These are phyloP conservation scores for Dendroctonus ponderosae DNA, from an alignment of 1,140 invertebrate genomes.

Conservation along the genomic window DNA sequence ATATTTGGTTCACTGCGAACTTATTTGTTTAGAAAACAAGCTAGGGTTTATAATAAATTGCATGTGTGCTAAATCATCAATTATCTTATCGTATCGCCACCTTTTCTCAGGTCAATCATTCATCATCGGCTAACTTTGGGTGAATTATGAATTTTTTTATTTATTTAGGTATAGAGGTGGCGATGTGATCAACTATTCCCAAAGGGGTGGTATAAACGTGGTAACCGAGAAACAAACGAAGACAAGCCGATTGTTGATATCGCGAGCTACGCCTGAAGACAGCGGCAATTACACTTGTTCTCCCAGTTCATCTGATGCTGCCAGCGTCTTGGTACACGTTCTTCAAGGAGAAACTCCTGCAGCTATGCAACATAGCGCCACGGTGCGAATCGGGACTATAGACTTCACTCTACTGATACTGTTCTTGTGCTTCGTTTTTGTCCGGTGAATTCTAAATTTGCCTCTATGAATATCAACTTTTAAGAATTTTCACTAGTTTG, in stretches of 20 bases:
- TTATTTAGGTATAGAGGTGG: conserved; percentile 66
- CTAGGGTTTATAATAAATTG: too few species aligned
- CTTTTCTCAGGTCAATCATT: not conserved
- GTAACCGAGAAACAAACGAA: conserved; percentile 82
- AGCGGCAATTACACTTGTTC: conserved; percentile 87
- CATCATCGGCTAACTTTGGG: not conserved
- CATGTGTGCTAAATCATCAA: too few species aligned
- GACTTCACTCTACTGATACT: conserved; percentile 36
- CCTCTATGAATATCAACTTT: not conserved
- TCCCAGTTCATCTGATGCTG: conserved; percentile 57
- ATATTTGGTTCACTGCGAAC: too few species aligned
- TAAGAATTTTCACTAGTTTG: not conserved
- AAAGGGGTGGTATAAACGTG: conserved; percentile 79
- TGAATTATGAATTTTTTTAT: not conserved
- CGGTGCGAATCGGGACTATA: conserved; percentile 34
- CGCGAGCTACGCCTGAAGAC: conserved; percentile 71
- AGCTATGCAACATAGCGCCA: conserved; percentile 66
- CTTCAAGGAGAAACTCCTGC: conserved; percentile 70
- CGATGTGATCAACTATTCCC: conserved; percentile 84
- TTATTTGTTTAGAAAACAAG: too few species aligned
- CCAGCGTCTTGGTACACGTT: conserved; percentile 65
- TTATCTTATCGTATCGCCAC: too few species aligned
- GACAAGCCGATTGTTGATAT: conserved; percentile 79
- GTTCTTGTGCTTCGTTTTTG: conserved; percentile 32
- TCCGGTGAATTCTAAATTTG: conserved; percentile 33